Base-by-base conservation (phyloP, 2,113 vertebrate genomes). In the Megaceryle torquata region DNA sequence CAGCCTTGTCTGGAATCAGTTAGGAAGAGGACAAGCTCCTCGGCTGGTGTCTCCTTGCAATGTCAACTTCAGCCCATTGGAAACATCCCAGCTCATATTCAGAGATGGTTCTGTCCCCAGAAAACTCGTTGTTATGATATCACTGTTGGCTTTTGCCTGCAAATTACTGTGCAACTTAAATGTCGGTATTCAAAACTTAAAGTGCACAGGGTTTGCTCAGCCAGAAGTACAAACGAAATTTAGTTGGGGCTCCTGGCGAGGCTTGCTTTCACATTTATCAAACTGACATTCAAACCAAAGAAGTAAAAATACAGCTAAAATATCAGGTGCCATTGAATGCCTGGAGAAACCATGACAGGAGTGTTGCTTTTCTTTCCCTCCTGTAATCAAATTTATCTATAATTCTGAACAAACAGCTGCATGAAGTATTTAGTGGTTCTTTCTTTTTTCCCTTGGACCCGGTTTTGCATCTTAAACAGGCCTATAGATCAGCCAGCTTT, bases 211-310 rank as follows among this genome's bases (percentile, higher is more conserved):
- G 61, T 95, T 96, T 97, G 54, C 96, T 96, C 65, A 96, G 95
- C 94, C 95, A 97, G 93, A 96, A 89, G 87, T 96, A 90, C 71
- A 97, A 97, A 93, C 75, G 68, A 96, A 96, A 96, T 95, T 95
- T 94, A 94, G 75, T 88, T 97, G 8, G 39, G 69, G 39, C 90
- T 96, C 61, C 93, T 97, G 97, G 96, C 96, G 90, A 80, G 82
- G 87, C 68, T 57, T 69, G 26, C 76, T 93, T 94, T 95, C 84
- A 67, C 88, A 97, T 97, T 97, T 96, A 96, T 97, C 96, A 97
- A 91, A 88, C 65, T 96, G 96, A 97, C 96, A 51, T 64, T 86
- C 92, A 91, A 93, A 93, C 92, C 75, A 81, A 93, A 96, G 92
- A 93, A 97, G 74, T 88, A 77, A 89, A 95, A 96, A 56, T 93